Conservation (phyloP, 2,113 vertebrate genomes). For the Camarhynchus parvulus region DNA sequence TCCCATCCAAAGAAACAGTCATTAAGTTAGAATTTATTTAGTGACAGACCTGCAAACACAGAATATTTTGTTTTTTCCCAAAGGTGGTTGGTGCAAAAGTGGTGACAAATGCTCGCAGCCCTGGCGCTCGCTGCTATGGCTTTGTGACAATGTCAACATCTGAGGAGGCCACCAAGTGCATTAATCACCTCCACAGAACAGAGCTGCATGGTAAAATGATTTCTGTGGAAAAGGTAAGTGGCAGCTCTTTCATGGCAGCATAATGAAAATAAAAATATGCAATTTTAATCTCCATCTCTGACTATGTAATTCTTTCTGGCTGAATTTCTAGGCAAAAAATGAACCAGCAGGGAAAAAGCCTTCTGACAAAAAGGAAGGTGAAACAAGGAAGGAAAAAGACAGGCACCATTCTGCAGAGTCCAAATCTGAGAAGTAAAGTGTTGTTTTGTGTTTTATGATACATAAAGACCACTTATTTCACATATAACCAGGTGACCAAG, state of each 20-base stretch:
- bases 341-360: conserved; percentile 93
- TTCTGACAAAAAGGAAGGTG: conserved; percentile 82
- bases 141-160: conserved; percentile 95
- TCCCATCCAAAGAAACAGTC: not conserved
- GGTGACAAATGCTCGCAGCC: conserved; percentile 96
- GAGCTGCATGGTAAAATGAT: conserved; percentile 97
- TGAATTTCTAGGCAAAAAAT: conserved; percentile 88
- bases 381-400: conserved; percentile 83
- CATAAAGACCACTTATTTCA: not conserved
- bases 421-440: conserved; percentile 83
- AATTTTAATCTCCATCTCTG: not conserved
- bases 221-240: conserved; percentile 90
- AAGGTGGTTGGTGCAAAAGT: conserved; percentile 97
- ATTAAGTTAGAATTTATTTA: not conserved
- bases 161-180: conserved; percentile 94
- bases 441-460: not conserved
- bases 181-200: conserved; percentile 91
- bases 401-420: conserved; percentile 85
- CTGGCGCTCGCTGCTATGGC: conserved; percentile 94
- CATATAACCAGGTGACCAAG: not conserved
- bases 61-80: not conserved
- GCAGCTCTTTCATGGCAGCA: not conserved
- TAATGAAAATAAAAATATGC: not conserved
- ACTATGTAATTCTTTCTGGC: not conserved
- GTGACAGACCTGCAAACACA: not conserved